Base-by-base conservation (phyloP, 2,797 vertebrate species). In the Tadarida brasiliensis region DNA sequence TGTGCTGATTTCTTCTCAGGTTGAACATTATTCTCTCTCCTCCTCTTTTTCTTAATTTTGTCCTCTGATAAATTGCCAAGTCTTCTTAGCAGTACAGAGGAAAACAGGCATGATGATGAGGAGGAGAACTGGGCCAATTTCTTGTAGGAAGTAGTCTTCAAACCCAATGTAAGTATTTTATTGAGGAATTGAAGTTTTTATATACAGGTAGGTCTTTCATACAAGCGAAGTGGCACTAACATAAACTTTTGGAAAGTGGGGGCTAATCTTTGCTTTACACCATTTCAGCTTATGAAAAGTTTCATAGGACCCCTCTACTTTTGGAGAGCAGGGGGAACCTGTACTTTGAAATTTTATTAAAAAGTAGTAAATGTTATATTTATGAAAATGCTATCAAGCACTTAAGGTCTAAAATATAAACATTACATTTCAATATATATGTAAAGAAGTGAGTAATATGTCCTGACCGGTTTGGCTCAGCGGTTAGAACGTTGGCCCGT, bases 331-430 rank as follows among this genome's bases (percentile, higher is more conserved):
- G 39, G 39, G 11, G 28, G n/a, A 47, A 30, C 39, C 39, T 30
- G 11, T 47, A 47, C 70, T 81, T 88, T 80, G n/a, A 49, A 61
- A 82, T 92, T 78, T 94, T 83, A 83, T 44, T 90, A 59, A n/a
- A 24, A 59, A 35, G 14, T 44, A 81, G 11, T 78, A 88, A 68
- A 35, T 51, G n/a, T 44, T 73, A 2, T 73, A 68, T 73, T 91
- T 70, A 77, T 86, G n/a, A 93, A 94, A 92, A 90, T 71, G 24
- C 63, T 81, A 44, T 19, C 6, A 74, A 87, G 59, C 19, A 74
- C 44, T 68, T 89, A 68, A 39, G 7, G 84, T 81, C 17, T 56
- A 89, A 57, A 61, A n/a, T 91, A 85, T 67, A 35, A 85, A 49
- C 24, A 44, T 63, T 73, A 70, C 63, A 59, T 67, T 26, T 61